phyloP scores from a whole-genome alignment of 2,888 invertebrate genomes.

The Orthosia gothica region DNA sequence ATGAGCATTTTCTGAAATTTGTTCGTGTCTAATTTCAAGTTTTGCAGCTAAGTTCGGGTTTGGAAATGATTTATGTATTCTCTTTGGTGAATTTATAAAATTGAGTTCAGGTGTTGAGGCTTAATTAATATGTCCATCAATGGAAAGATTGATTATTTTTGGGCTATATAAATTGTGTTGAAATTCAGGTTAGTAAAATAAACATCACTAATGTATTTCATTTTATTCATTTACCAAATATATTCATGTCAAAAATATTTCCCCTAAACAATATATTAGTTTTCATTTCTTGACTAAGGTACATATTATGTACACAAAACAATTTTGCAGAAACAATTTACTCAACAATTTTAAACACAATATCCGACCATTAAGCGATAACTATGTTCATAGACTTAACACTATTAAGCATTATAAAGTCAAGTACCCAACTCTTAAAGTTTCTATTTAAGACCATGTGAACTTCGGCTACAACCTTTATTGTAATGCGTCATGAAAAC shows the following conservation, averaged over 20 bases:
- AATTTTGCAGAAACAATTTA: not conserved
- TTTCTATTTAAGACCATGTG: constrained; percentile 16
- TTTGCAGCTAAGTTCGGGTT: constrained; percentile 34
- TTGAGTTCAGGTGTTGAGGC: constrained; percentile 25
- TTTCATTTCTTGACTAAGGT: not conserved
- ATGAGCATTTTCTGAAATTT: constrained; percentile 61
- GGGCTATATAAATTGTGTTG: constrained; percentile 5
- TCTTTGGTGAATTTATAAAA: constrained; percentile 33
- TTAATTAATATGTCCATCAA: constrained; percentile 43
- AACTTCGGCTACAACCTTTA: constrained; percentile 12
- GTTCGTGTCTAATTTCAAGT: constrained; percentile 58
- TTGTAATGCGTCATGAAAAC: constrained; percentile 44
- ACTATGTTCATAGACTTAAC: not conserved
- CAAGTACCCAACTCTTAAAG: not conserved
- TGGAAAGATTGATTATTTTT: constrained; percentile 38
- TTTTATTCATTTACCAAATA: not conserved
- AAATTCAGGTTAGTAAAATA: constrained; percentile 8
- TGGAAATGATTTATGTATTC: constrained; percentile 58
- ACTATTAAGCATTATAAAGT: not conserved
- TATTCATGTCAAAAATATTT: not conserved
- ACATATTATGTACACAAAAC: not conserved
- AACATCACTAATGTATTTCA: not conserved
- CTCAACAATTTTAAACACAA: not conserved
- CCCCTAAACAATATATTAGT: not conserved
- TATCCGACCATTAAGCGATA: too few relatives aligned